These are phyloP conservation scores for Hozukius guyotensis DNA, from an alignment of 2,797 vertebrate species.

Conservation along the genomic window DNA sequence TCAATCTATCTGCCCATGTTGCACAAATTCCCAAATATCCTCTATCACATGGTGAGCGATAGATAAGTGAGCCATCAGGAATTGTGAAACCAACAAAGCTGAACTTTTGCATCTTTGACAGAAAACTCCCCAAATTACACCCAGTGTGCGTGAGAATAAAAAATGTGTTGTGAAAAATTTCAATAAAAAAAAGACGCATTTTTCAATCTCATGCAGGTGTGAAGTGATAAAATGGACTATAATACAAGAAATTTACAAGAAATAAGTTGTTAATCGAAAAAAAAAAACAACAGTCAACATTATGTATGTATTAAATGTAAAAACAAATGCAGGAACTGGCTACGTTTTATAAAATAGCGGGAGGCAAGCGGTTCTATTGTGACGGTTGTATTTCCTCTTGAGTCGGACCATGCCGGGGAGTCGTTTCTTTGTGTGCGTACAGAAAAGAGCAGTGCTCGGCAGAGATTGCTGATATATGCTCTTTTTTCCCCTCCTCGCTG, in stretches of 20 bases:
- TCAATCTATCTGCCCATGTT: conserved; percentile 10
- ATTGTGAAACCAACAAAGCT: background rate
- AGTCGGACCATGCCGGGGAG: conserved; percentile 53
- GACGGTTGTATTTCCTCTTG: conserved; percentile 38
- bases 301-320: background rate
- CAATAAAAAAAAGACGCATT: background rate
- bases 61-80: background rate
- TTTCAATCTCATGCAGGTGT: background rate
- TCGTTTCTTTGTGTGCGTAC: conserved; percentile 74
- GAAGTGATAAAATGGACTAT: background rate
- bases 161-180: background rate
- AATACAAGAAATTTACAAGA: background rate
- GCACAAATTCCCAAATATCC: conserved; percentile 10
- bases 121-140: background rate
- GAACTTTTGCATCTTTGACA: conserved; percentile 20
- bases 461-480: conserved; percentile 86
- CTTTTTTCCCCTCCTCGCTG: conserved; percentile 77
- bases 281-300: background rate
- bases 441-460: conserved; percentile 78
- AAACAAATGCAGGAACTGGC: conserved; percentile 3
- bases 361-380: conserved; percentile 32
- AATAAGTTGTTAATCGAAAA: background rate
- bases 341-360: conserved; percentile 22
- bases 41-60: background rate
- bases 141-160: background rate